These are phyloP conservation scores for Bos indicus DNA, from an alignment of 2,113 vertebrate species.

Conservation along the genomic window DNA sequence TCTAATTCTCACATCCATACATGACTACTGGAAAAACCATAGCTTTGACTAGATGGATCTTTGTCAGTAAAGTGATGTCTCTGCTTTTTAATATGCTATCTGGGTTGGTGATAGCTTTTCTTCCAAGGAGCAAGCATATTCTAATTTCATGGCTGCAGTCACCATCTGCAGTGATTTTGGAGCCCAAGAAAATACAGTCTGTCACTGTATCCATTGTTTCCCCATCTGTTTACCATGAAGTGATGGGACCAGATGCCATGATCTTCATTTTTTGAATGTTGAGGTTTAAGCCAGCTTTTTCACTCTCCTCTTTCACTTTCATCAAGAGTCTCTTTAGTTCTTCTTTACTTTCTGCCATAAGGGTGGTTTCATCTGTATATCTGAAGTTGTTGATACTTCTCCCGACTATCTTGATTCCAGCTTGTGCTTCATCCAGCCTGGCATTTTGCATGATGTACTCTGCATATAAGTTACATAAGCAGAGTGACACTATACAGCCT, in stretches of 20 bases:
- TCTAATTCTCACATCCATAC: neutral
- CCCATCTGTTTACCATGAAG: neutral
- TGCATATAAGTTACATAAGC: neutral
- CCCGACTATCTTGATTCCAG: neutral
- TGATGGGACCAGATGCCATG: neutral
- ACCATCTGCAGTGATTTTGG: neutral
- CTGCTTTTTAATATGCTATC: neutral
- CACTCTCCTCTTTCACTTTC: neutral
- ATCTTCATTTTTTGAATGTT: neutral
- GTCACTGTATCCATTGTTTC: neutral
- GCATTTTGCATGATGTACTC: neutral
- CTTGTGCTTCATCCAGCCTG: neutral
- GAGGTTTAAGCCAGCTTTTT: neutral
- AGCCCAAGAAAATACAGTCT: neutral
- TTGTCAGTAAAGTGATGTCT: neutral
- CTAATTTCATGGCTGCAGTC: neutral
- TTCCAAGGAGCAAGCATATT: neutral
- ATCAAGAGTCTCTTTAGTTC: neutral
- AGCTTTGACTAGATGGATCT: neutral
- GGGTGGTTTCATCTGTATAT: neutral
- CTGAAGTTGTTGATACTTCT: neutral
- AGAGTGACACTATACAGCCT: neutral
- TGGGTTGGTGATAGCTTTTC: neutral
- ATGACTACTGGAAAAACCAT: neutral
- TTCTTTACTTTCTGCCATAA: neutral